Evolutionary conservation across 2,797 vertebrate species (phyloP).

Genomic region (Distichodus sexfasciatus): DNA sequence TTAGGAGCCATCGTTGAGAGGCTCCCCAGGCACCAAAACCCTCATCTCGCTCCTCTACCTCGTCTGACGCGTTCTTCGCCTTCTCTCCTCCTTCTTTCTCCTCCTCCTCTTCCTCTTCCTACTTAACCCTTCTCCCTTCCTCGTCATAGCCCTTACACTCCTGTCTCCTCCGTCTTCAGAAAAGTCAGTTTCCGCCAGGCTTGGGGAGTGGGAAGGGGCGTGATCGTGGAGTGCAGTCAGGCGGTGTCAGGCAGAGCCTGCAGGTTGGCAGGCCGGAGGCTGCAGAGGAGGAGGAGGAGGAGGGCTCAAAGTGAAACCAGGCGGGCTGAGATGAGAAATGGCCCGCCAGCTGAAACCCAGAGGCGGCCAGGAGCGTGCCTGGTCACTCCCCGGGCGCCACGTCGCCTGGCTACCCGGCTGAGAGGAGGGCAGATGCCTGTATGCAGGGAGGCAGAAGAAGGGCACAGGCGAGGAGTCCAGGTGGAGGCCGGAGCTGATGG

Average conservation of each 20-base stretch:
- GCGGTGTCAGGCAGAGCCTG: conserved; percentile 48
- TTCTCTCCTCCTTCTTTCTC: conserved; percentile 68
- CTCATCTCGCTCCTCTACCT: conserved; percentile 27
- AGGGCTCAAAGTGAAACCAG: conserved; percentile 84
- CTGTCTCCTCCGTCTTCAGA: conserved; percentile 74
- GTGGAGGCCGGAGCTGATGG: conserved; percentile 98
- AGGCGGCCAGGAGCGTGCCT: conserved; percentile 91
- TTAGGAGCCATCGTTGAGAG: conserved; percentile 49
- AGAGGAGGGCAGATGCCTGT: conserved; percentile 94
- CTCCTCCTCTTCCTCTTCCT: conserved; percentile 76
- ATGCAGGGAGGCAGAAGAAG: conserved; percentile 97
- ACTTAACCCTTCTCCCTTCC: no score
- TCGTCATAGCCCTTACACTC: conserved; percentile 74
- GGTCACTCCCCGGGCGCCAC: conserved; percentile 93
- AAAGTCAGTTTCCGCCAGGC: conserved; percentile 61
- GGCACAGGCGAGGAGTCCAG: conserved; percentile 95
- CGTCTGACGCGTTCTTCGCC: conserved; percentile 49
- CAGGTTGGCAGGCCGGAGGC: conserved; percentile 59
- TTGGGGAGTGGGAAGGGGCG: conserved; percentile 60
- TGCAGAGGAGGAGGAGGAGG: conserved; percentile 67
- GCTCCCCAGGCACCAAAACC: conserved; percentile 46
- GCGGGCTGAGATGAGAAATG: conserved; percentile 90
- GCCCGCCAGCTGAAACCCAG: conserved; percentile 89
- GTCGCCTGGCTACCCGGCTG: conserved; percentile 93
- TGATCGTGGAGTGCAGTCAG: conserved; percentile 66